phyloP scores from a whole-genome alignment of 2,888 invertebrate genomes.

The Aporophyla nigra region DNA sequence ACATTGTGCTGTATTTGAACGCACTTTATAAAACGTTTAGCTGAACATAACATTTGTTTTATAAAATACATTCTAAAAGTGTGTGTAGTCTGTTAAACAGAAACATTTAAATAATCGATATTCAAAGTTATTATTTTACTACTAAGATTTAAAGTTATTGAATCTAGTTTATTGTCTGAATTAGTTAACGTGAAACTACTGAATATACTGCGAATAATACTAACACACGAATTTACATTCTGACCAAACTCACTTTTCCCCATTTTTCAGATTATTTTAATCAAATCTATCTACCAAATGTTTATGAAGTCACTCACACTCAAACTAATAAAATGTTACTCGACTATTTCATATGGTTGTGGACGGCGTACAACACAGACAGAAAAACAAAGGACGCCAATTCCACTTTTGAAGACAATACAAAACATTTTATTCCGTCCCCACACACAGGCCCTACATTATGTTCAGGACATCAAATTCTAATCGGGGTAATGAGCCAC shows the following conservation, averaged over 20 bases:
- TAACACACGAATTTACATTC: slow-evolving; percentile 18
- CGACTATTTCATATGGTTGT: background rate
- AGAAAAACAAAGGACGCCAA: slow-evolving; percentile 26
- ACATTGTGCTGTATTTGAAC: slow-evolving; percentile 71
- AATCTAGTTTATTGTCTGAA: slow-evolving; percentile 18
- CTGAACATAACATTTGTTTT: slow-evolving; percentile 29
- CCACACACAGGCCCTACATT: no score
- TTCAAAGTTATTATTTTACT: slow-evolving; percentile 26
- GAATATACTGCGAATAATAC: slow-evolving; percentile 8
- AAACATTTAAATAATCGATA: slow-evolving; percentile 45
- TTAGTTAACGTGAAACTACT: slow-evolving; percentile 39
- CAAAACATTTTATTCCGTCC: slow-evolving; percentile 13
- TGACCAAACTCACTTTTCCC: background rate
- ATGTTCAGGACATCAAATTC: no score
- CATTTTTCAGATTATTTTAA: background rate
- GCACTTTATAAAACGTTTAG: slow-evolving; percentile 61
- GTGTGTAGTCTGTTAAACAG: slow-evolving; percentile 67
- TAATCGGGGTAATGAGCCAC: no score
- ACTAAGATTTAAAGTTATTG: slow-evolving; percentile 17
- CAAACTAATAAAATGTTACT: slow-evolving; percentile 27
- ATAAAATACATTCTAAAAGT: slow-evolving; percentile 60
- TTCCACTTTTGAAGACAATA: slow-evolving; percentile 24
- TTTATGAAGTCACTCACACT: slow-evolving; percentile 45
- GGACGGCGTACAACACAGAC: slow-evolving; percentile 31
- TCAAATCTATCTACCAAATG: slow-evolving; percentile 44